Base-by-base conservation (phyloP, 2,888 invertebrate species). In the Trileptium ribeirensis region DNA sequence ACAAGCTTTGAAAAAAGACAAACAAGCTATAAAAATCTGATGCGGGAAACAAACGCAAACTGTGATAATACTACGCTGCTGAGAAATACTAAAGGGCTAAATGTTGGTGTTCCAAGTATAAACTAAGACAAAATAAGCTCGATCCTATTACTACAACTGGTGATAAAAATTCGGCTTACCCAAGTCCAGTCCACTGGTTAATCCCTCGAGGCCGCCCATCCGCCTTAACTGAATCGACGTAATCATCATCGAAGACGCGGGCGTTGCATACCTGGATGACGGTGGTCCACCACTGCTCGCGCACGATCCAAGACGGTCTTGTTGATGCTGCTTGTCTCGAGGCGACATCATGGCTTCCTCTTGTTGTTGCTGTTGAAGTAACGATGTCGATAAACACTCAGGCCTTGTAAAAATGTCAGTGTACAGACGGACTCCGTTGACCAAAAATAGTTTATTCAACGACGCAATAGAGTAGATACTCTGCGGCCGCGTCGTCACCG, bases 401-500 rank as follows among this genome's bases (percentile, higher is more conserved):
- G 51, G 51, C 81, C 40, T 39, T 29, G 51, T 51, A 81, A 86
- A 87, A 79, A 88, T 86, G 81, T 89, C 89, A 83, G 86, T 86
- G 80, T 84, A 86, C 37, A 88, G 78, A 74, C 86, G 86, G 1
- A 88, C 84, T 1, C 87, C 88, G 81, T 86, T 86, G 51, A 90
- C 79, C 79, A 86, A 86, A 64, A 90, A 81, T 83, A 89, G 88
- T 84, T 90, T 90, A 82, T 84, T 86, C 75, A 87, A 79, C 81
- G 86, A 86, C 24, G 86, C 84, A 33, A 85, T 84, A n/a, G 83
- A 75, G 38, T 84, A 85, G 3, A 86, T 75, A 31, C 85, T 85
- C 84, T 87, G 87, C 67, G 88, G 88, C 82, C 89, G 86, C n/a
- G 88, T 88, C n/a, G 88, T 88, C 29, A 87, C 85, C 29, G 84